These are phyloP conservation scores for Ochropleura leucogaster DNA, from an alignment of 2,888 invertebrate genomes.

Conservation along the genomic window DNA sequence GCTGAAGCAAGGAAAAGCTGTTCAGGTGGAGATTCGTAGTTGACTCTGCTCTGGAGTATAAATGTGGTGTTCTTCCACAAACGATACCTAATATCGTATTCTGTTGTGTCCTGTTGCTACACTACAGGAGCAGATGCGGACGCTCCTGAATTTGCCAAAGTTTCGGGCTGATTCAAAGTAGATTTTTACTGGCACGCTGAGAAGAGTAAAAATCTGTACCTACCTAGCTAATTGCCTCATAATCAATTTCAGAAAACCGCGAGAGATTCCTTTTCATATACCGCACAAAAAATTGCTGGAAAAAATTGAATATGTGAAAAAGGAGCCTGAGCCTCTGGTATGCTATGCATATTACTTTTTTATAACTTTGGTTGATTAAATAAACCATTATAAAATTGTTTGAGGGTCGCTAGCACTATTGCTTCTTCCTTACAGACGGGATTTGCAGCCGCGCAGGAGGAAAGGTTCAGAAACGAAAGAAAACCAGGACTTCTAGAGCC, in stretches of 20 bases:
- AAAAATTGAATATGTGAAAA: conserved; percentile 90
- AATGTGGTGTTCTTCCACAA: no score
- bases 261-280: conserved; percentile 90
- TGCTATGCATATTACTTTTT: conserved; percentile 2
- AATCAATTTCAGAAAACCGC: conserved; percentile 75
- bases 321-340: conserved; percentile 91
- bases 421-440: conserved; percentile 84
- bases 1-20: no score
- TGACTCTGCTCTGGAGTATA: no score
- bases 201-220: not conserved
- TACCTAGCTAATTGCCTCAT: not conserved
- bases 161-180: no score
- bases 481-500: conserved; percentile 77
- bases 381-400: not conserved
- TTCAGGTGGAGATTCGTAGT: no score
- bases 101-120: no score
- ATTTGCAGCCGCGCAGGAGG: conserved; percentile 86
- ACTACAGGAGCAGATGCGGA: no score
- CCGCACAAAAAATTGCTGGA: conserved; percentile 92
- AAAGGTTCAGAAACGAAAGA: conserved; percentile 79
- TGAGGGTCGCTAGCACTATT: not conserved
- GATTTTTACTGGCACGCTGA: no score
- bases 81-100: no score
- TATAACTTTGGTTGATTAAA: not conserved
- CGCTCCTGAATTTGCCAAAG: no score